phyloP scores from a whole-genome alignment of 2,888 invertebrate species.

The Anagyrus pseudococci region DNA sequence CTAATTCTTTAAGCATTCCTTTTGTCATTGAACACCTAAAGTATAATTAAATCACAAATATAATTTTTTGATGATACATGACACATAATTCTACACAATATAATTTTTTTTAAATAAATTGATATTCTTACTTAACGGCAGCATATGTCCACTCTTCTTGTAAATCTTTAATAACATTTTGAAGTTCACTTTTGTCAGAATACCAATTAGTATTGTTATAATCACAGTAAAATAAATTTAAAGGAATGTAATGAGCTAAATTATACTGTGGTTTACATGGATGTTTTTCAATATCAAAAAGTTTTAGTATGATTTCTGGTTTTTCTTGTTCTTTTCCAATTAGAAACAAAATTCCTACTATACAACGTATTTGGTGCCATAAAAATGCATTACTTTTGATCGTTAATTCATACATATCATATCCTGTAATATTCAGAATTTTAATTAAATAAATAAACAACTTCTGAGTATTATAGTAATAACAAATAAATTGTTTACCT shows the following conservation, averaged over 20 bases:
- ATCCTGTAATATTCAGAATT: slow-evolving; percentile 59
- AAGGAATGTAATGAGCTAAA: slow-evolving; percentile 83
- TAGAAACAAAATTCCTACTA: slow-evolving; percentile 86
- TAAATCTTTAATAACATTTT: slow-evolving; percentile 69
- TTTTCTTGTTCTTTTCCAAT: slow-evolving; percentile 83
- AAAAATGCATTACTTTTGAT: slow-evolving; percentile 90
- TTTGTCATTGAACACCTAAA: slow-evolving; percentile 66
- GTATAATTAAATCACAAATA: slow-evolving; percentile 44
- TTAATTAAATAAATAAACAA: neutral
- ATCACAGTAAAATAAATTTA: slow-evolving; percentile 81
- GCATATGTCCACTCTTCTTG: slow-evolving; percentile 79
- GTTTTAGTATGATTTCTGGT: slow-evolving; percentile 70
- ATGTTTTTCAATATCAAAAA: slow-evolving; percentile 74
- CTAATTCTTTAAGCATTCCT: slow-evolving; percentile 66
- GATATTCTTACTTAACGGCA: slow-evolving; percentile 72
- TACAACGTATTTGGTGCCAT: slow-evolving; percentile 98
- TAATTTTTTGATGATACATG: too few species aligned
- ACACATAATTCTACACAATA: neutral
- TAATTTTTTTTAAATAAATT: neutral
- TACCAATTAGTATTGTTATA: slow-evolving; percentile 70
- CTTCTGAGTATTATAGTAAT: too few species aligned
- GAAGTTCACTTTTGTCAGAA: slow-evolving; percentile 66
- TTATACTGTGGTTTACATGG: slow-evolving; percentile 90
- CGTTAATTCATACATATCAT: slow-evolving; percentile 78
- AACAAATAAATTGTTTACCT: slow-evolving; percentile 47